Base-by-base conservation (phyloP, 30 jellyfish, hydroid and myxozoan species). In the Catostylus mosaicus region DNA sequence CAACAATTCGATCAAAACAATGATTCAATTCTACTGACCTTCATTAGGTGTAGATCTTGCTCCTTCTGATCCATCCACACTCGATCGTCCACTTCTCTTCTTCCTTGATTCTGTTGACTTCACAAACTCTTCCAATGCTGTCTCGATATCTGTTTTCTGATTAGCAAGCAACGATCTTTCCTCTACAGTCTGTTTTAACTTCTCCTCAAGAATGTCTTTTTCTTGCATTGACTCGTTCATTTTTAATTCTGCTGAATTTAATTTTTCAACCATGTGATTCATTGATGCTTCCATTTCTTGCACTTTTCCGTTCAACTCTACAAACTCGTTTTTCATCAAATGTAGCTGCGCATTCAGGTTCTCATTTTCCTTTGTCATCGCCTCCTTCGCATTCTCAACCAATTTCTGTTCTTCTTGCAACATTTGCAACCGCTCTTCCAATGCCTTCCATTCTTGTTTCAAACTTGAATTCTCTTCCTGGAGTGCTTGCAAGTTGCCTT, bases 121-220 rank as follows among this genome's bases (percentile, higher is more conserved):
- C 84, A 86, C 98, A 86, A 85, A 92, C 71, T 80, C 95, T 18
- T 87, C 98, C 54, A 92, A 54, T 1, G 98, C 98, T 30, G 67
- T 77, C 23, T 87, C 96, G 82, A 92, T 92, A 34, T 87, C 97
- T 32, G 78, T 0, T 38, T 80, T 80, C 90, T 80, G 90, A n/a
- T 36, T 60, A 12, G 54, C 90, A 23, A 80, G 56, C 19, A 46
- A 30, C 26, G 81, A 30, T 60, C 64, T 70, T 73, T 82, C 92
- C 38, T 82, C 92, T 56, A 51, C 19, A 16, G 57, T 59, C 24
- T 2, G 77, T 33, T 40, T 68, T 32, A 82, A 43, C 29, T 69
- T 59, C 70, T 82, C 80, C 34, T 69, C 82, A 26, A 82, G 59
- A 36, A 27, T 23, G 37, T 67, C 75, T 19, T 82, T 82, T 47